A percentile compares a stretch with the other conserved stretches of the same genome.
Conservation (phyloP, 2,113 vertebrate genomes). For the Neogale vison region DNA sequence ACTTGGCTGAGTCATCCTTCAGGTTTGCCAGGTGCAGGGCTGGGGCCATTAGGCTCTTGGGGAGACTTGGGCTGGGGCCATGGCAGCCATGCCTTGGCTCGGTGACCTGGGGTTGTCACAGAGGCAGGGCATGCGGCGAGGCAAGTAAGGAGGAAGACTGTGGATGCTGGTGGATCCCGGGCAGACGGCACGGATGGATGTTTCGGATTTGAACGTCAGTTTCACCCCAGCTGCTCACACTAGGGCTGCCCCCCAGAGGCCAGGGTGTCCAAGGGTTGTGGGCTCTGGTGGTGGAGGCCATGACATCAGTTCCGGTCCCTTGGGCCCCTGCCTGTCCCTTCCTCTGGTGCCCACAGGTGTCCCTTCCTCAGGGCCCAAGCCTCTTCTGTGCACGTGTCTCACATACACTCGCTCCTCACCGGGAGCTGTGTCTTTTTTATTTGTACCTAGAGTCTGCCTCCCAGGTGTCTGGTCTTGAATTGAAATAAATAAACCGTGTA, state of each 20-base stretch:
- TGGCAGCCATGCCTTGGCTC: neutral
- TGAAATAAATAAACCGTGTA: neutral
- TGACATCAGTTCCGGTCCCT: neutral
- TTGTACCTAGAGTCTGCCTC: neutral
- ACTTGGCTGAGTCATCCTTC: neutral
- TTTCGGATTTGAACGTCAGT: neutral
- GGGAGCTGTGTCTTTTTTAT: neutral
- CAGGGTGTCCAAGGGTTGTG: neutral
- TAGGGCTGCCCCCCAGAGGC: neutral
- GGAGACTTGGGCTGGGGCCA: neutral
- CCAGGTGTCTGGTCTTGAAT: neutral
- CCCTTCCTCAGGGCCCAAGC: neutral
- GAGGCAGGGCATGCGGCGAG: fast-evolving
- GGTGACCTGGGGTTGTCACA: neutral
- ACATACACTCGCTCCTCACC: neutral
- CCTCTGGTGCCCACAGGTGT: neutral
- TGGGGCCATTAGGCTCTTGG: neutral
- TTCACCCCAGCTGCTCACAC: neutral
- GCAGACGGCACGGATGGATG: neutral
- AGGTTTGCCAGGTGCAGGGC: neutral
- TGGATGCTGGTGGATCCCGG: neutral
- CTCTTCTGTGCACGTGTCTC: neutral
- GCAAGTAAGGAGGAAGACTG: neutral
- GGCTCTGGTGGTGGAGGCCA: neutral
- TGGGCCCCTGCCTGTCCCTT: neutral